Base-by-base conservation (phyloP, 2,797 vertebrate species). In the Limnodromus scolopaceus region DNA sequence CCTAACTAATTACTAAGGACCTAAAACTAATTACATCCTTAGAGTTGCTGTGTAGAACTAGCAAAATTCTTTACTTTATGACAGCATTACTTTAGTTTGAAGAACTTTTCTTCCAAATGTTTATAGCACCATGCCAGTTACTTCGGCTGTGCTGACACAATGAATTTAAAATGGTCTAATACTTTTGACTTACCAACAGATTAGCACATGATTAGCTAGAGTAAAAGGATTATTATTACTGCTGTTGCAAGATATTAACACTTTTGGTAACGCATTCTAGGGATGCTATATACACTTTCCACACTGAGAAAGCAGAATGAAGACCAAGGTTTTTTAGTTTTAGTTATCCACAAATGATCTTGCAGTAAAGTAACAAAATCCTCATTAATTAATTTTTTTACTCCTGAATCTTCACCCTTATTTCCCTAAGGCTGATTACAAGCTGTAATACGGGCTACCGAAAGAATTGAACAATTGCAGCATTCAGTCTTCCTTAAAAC, bases 201-300 rank as follows among this genome's bases (percentile, higher is more conserved):
- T 98, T 98, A 98, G 97, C 98, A 98, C 98, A 94, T 96, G 96
- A 98, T 98, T 98, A 97, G 72, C 84, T 93, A 71, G 91, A 97
- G 96, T 96, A 96, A 97, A 98, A 96, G 96, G 92, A 97, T 97
- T 98, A 98, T 96, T 98, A 97, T 95, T 96, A 97, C 92, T 97
- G 97, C 95, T 83, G 94, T 95, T 97, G 82, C 88, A 97, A 98
- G 95, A 98, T 97, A 98, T 98, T 98, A 98, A 98, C 97, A 97
- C 97, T 98, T 98, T 96, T 96, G 88, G 77, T 96, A 98, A 97
- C 20, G 72, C 79, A 95, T 96, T 97, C 93, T 91, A 71, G 91
- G 85, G 89, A 96, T 72, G 57, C 41, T 83, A 41, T 49, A 84
- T 89, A 92, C 83, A 87, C 63, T 84, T 92, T 76, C 87, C 38